Conservation (phyloP, 1,140 invertebrate genomes). For the Thrips palmi region DNA sequence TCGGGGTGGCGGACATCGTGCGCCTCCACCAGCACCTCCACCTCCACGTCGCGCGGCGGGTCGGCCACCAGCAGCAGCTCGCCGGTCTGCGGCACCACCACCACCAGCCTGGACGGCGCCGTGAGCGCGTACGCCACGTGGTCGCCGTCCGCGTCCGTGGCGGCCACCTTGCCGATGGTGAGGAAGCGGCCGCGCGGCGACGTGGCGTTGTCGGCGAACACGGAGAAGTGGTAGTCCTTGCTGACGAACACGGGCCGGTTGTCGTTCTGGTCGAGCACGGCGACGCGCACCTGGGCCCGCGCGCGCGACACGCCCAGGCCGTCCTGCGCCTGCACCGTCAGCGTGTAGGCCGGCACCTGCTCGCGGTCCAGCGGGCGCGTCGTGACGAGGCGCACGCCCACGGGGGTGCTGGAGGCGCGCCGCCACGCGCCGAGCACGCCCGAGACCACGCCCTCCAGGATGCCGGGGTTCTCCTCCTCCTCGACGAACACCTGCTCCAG, state of each 20-base stretch:
- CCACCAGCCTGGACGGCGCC: slow-evolving; percentile 56
- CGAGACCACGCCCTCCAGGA: no score
- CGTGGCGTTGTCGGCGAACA: slow-evolving; percentile 28
- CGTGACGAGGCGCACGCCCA: slow-evolving; percentile 48
- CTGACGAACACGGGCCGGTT: slow-evolving; percentile 68
- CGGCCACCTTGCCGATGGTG: slow-evolving; percentile 59
- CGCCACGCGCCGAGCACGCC: no score
- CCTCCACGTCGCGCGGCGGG: slow-evolving; percentile 42
- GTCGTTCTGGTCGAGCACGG: slow-evolving; percentile 74
- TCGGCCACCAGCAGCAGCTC: slow-evolving; percentile 65
- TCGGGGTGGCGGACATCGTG: slow-evolving; percentile 58
- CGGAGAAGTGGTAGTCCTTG: slow-evolving; percentile 56
- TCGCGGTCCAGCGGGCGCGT: slow-evolving; percentile 55
- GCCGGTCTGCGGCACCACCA: slow-evolving; percentile 81
- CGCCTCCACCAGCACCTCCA: slow-evolving; percentile 51
- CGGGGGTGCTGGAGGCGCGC: slow-evolving; percentile 28
- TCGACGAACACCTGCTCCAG: slow-evolving; percentile 35
- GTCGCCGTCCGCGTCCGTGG: slow-evolving; percentile 72
- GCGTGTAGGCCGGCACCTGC: slow-evolving; percentile 38
- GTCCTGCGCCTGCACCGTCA: slow-evolving; percentile 58
- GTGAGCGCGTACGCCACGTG: slow-evolving; percentile 62
- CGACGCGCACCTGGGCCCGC: slow-evolving; percentile 46
- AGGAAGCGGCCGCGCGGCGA: slow-evolving; percentile 53
- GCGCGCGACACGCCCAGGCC: slow-evolving; percentile 51
- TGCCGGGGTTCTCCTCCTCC: slow-evolving; percentile 29